These are phyloP conservation scores for Aurelia aurita DNA, from an alignment of 30 jellyfish, hydroid and myxozoan genomes.

Conservation along the genomic window DNA sequence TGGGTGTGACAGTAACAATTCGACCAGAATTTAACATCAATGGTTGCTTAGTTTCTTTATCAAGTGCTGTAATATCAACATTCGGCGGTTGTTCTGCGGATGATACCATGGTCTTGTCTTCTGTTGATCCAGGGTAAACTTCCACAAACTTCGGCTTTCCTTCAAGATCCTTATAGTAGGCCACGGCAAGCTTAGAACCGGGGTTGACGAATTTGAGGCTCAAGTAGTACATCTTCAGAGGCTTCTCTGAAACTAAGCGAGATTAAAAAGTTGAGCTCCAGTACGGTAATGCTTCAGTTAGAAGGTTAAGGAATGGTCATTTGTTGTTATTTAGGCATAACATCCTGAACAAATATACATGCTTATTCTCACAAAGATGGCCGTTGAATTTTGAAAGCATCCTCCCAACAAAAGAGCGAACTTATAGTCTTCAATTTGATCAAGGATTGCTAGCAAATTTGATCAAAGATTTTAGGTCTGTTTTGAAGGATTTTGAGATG, in stretches of 20 bases:
- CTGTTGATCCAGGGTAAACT: constrained; percentile 29
- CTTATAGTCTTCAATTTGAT: too few species aligned
- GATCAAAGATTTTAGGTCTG: too few species aligned
- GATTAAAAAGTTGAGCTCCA: background rate
- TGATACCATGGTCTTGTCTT: constrained; percentile 34
- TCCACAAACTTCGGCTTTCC: constrained; percentile 63
- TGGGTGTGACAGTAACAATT: constrained; percentile 60
- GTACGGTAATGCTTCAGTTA: background rate
- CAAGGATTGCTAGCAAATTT: too few species aligned
- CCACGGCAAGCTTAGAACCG: constrained; percentile 52
- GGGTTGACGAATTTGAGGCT: constrained; percentile 55
- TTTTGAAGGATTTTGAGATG: too few species aligned
- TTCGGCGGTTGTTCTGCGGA: constrained; percentile 38
- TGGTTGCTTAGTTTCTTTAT: constrained; percentile 33
- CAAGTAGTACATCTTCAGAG: constrained; percentile 62
- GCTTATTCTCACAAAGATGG: too few species aligned
- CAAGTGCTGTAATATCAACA: constrained; percentile 54
- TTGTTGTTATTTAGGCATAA: too few species aligned
- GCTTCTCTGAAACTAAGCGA: constrained; percentile 19
- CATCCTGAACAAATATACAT: too few species aligned
- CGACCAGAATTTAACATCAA: constrained; percentile 36
- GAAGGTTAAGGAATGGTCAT: background rate
- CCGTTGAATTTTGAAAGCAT: too few species aligned
- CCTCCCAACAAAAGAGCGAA: too few species aligned
- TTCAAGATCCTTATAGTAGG: constrained; percentile 37